Conservation (phyloP, 2,888 invertebrate genomes). For the Rhagonycha fulva region DNA sequence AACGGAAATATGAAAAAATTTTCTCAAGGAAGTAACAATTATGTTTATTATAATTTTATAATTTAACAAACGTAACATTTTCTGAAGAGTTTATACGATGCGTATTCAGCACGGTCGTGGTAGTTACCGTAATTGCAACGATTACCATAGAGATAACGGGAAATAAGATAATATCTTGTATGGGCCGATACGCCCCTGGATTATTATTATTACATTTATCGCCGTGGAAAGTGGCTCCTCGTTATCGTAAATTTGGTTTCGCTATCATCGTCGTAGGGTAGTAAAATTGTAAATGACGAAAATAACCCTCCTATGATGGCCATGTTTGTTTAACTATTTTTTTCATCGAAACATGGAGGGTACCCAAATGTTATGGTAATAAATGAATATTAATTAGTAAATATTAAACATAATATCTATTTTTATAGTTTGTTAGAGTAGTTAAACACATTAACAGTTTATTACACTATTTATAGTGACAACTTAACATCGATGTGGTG, state of each 20-base stretch:
- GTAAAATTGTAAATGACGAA: neutral
- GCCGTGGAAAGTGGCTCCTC: neutral
- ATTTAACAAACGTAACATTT: neutral
- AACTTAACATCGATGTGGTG: slow-evolving; percentile 19
- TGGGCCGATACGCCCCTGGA: neutral
- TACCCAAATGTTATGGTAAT: neutral
- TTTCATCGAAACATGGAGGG: neutral
- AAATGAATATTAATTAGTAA: neutral
- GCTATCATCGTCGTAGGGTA: neutral
- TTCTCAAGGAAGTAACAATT: neutral
- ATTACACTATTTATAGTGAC: slow-evolving; percentile 20
- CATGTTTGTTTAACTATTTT: neutral
- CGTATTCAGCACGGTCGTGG: neutral
- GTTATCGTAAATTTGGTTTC: neutral
- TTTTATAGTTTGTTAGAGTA: slow-evolving; percentile 6
- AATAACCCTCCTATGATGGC: neutral
- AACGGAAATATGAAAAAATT: neutral
- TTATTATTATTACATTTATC: neutral
- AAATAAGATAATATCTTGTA: neutral
- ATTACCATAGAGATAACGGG: neutral
- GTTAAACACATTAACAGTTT: slow-evolving; percentile 14
- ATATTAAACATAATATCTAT: neutral
- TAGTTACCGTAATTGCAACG: neutral
- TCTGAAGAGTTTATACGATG: neutral
- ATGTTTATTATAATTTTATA: neutral